A percentile compares a stretch with the other conserved stretches of the same genome.
Conservation (phyloP, 2,888 invertebrate species). For the Teinopalpus imperialis region DNA sequence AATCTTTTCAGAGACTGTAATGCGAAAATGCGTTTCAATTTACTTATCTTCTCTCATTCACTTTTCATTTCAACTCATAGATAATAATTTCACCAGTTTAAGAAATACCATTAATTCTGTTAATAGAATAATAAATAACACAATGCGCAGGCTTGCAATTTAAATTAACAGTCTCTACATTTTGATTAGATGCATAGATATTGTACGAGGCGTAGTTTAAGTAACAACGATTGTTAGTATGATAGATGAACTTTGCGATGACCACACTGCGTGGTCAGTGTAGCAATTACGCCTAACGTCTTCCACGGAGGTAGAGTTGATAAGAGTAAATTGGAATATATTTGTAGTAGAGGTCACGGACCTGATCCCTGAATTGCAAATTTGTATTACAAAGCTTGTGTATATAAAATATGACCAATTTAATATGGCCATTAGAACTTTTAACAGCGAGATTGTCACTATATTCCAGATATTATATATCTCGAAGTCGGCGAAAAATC, state of each 20-base stretch:
- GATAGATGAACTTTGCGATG: slow-evolving; percentile 22
- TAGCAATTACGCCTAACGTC: slow-evolving; percentile 20
- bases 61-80: too few relatives aligned
- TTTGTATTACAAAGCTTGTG: too few relatives aligned
- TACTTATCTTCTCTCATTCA: too few relatives aligned
- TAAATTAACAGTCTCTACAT: slow-evolving; percentile 10
- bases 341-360: slow-evolving; percentile 4
- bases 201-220: slow-evolving; percentile 3
- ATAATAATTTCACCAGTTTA: too few relatives aligned
- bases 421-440: too few relatives aligned
- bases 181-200: slow-evolving; percentile 6
- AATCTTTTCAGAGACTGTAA: too few relatives aligned
- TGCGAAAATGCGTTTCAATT: too few relatives aligned
- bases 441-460: too few relatives aligned
- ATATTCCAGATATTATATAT: too few relatives aligned
- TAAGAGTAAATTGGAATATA: slow-evolving; percentile 18
- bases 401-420: too few relatives aligned
- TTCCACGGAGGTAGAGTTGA: slow-evolving; percentile 7
- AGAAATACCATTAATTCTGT: too few relatives aligned
- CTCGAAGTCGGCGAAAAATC: too few relatives aligned
- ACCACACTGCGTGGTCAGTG: slow-evolving; percentile 16
- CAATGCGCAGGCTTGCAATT: slow-evolving; percentile 1
- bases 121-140: slow-evolving; percentile 11
- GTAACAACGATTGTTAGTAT: slow-evolving; percentile 15
- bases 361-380: neutral